Percentiles rank a stretch among this genome's conserved stretches.
Evolutionary conservation across 1,140 invertebrate genomes (phyloP).

Genomic region (Ostrea denselamellosa): DNA sequence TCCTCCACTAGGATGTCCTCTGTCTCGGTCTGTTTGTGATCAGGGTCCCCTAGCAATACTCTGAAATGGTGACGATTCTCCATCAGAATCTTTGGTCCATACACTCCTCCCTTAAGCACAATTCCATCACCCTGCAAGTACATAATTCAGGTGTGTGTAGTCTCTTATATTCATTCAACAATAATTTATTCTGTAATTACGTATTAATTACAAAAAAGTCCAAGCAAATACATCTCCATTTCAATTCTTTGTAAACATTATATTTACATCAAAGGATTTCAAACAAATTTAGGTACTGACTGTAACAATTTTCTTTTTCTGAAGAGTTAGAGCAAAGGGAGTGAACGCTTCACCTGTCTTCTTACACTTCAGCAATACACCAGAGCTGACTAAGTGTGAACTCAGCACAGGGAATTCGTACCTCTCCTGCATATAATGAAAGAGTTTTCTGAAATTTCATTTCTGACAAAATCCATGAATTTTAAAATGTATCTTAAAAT

Average conservation of each 20-base stretch:
- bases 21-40: neutral
- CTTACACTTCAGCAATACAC: slow-evolving; percentile 58
- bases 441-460: neutral
- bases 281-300: slow-evolving; percentile 61
- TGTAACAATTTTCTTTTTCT: slow-evolving; percentile 58
- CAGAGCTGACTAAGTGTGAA: slow-evolving; percentile 50
- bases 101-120: neutral
- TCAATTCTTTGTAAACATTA: neutral
- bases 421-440: slow-evolving; percentile 59
- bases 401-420: slow-evolving; percentile 66
- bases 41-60: slow-evolving; percentile 22
- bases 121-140: neutral
- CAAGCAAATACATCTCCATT: no score
- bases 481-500: no score
- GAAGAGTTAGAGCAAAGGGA: slow-evolving; percentile 64
- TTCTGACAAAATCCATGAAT: no score
- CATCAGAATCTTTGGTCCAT: slow-evolving; percentile 28
- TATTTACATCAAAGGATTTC: neutral
- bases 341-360: slow-evolving; percentile 61
- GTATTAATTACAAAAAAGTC: neutral
- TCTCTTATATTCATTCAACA: neutral
- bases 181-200: neutral
- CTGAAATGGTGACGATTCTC: neutral
- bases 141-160: neutral
- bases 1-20: neutral